Conservation (phyloP, 2,113 vertebrate genomes). For the Monarcha castaneiventris region DNA sequence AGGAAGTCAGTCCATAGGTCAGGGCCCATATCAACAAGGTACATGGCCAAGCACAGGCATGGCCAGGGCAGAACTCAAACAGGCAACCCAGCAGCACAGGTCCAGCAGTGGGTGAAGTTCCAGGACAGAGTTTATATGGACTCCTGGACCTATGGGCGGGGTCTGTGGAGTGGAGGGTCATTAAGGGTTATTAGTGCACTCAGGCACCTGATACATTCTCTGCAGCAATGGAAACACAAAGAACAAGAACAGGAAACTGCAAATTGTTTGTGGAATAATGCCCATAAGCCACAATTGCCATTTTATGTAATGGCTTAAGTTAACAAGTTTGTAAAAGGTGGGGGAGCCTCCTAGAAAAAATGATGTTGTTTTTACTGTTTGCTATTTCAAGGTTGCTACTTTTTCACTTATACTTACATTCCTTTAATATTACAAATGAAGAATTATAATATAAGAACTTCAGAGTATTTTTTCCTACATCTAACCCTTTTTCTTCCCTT, state of each 20-base stretch:
- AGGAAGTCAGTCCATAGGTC: background rate
- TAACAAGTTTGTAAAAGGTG: background rate
- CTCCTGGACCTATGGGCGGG: background rate
- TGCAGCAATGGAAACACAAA: background rate
- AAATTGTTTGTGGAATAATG: background rate
- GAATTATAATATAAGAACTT: background rate
- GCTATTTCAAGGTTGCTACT: background rate
- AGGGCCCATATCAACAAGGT: background rate
- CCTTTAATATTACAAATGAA: background rate
- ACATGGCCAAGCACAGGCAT: background rate
- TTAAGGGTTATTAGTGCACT: background rate
- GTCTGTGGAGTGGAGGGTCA: background rate
- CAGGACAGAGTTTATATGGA: background rate
- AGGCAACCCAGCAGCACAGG: rapidly evolving
- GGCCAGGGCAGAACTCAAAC: background rate
- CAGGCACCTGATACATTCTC: background rate
- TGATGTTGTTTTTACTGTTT: background rate
- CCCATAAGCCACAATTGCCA: background rate
- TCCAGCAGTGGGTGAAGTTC: rapidly evolving
- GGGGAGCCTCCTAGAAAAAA: background rate
- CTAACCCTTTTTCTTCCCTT: background rate
- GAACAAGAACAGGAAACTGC: background rate
- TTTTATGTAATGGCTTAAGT: background rate
- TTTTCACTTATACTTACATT: background rate
- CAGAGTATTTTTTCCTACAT: background rate